Percentiles rank a stretch among this genome's conserved stretches.
Conservation (phyloP, 2,797 vertebrate genomes). For the Erpetoichthys calabaricus region DNA sequence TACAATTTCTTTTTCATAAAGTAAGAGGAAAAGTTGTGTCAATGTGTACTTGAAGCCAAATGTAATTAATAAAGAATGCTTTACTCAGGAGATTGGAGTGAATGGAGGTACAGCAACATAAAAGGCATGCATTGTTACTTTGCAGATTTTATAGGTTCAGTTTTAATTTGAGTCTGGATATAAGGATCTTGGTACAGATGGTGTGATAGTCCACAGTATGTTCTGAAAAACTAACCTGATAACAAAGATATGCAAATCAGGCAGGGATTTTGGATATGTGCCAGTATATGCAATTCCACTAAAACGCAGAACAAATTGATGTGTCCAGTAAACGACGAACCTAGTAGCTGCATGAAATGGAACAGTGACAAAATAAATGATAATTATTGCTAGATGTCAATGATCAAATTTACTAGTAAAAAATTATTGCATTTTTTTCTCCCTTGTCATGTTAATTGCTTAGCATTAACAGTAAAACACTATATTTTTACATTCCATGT, state of each 20-base stretch:
- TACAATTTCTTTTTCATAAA: slow-evolving; percentile 53
- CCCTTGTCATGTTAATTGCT: slow-evolving; percentile 38
- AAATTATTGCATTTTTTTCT: slow-evolving; percentile 56
- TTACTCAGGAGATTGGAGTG: slow-evolving; percentile 76
- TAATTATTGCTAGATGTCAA: slow-evolving; percentile 62
- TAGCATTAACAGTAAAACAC: not conserved
- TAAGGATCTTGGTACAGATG: slow-evolving; percentile 91
- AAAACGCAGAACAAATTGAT: slow-evolving; percentile 81
- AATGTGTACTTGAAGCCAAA: slow-evolving; percentile 84
- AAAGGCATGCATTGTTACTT: slow-evolving; percentile 97
- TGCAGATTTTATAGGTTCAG: slow-evolving; percentile 97
- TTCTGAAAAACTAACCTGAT: slow-evolving; percentile 81
- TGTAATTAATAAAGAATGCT: slow-evolving; percentile 98
- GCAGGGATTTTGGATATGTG: slow-evolving; percentile 67
- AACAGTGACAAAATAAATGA: slow-evolving; percentile 70
- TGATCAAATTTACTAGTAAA: slow-evolving; percentile 55
- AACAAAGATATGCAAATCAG: slow-evolving; percentile 98
- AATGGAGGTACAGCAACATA: slow-evolving; percentile 92
- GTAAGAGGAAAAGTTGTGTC: too few relatives aligned
- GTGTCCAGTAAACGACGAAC: slow-evolving; percentile 71
- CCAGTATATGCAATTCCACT: slow-evolving; percentile 78
- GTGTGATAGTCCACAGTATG: slow-evolving; percentile 79
- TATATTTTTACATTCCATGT: too few relatives aligned
- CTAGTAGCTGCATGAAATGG: slow-evolving; percentile 64
- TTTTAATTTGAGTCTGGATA: slow-evolving; percentile 95